These are phyloP conservation scores for Cecidostiba fungosa DNA, from an alignment of 2,888 invertebrate species.

Conservation along the genomic window DNA sequence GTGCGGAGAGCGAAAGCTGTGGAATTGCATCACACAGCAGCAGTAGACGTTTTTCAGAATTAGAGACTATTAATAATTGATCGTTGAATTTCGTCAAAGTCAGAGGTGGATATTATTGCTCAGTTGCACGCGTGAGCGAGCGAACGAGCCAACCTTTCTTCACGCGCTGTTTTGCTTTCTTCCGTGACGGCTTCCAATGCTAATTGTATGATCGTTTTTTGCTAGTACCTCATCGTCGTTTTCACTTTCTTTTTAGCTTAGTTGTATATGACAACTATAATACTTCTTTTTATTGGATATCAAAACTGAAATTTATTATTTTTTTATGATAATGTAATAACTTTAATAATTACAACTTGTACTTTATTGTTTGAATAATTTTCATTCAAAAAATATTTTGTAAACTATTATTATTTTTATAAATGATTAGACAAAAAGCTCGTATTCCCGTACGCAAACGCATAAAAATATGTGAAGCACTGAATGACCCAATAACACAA, in stretches of 20 bases:
- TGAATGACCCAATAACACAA: too few species aligned
- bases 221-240: background rate
- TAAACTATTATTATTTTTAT: too few species aligned
- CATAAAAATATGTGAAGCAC: too few species aligned
- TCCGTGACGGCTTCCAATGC: background rate
- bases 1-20: slow-evolving; percentile 16
- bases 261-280: background rate
- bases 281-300: background rate
- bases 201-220: slow-evolving; percentile 5
- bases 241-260: slow-evolving; percentile 19
- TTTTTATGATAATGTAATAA: background rate
- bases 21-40: slow-evolving; percentile 29
- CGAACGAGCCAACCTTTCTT: background rate
- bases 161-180: background rate
- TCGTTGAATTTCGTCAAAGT: slow-evolving; percentile 22
- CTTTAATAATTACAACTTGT: too few species aligned
- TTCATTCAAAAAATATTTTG: too few species aligned
- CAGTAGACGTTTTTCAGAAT: slow-evolving; percentile 16
- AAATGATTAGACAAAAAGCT: too few species aligned
- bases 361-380: too few species aligned
- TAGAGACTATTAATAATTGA: slow-evolving; percentile 38
- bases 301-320: background rate
- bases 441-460: too few species aligned
- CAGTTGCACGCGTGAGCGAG: background rate
- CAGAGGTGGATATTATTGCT: background rate